A percentile compares a stretch with the other conserved stretches of the same genome.
Conservation (phyloP, 2,888 invertebrate genomes). For the Galerucella pusilla region DNA sequence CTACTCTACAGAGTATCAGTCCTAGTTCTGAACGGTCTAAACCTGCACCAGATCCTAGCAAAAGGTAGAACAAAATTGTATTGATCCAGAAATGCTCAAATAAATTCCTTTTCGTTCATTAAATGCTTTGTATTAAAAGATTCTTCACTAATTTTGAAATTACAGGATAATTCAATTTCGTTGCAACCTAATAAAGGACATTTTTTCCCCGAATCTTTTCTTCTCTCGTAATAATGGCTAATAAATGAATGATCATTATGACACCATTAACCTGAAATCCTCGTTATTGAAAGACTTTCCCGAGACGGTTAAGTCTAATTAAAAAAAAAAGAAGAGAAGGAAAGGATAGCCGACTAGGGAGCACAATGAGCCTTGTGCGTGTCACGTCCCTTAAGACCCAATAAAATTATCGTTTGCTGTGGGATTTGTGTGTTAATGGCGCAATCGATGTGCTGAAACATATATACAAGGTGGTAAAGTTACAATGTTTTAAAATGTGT, state of each 20-base stretch:
- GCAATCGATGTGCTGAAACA: slow-evolving; percentile 38
- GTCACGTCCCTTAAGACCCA: slow-evolving; percentile 38
- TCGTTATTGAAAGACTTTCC: slow-evolving; percentile 35
- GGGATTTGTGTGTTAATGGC: slow-evolving; percentile 41
- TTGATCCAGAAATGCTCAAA: too few relatives aligned
- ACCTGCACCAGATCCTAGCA: too few relatives aligned
- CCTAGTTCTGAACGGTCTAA: too few relatives aligned
- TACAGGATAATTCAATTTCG: too few relatives aligned
- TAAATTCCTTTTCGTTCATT: too few relatives aligned
- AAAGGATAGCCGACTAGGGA: slow-evolving; percentile 29
- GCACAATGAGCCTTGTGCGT: slow-evolving; percentile 37
- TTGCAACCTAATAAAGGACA: too few relatives aligned
- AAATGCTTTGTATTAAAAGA: too few relatives aligned
- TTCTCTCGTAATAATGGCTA: background rate
- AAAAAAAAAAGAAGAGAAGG: slow-evolving; percentile 39
- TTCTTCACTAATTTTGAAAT: too few relatives aligned
- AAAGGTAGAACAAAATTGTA: too few relatives aligned
- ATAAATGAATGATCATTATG: slow-evolving; percentile 14
- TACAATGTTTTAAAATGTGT: too few relatives aligned
- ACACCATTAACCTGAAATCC: slow-evolving; percentile 25
- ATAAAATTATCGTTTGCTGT: slow-evolving; percentile 41
- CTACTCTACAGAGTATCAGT: too few relatives aligned
- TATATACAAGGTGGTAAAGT: slow-evolving; percentile 22
- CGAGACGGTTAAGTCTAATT: slow-evolving; percentile 38
- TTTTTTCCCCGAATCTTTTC: background rate